These are phyloP conservation scores for Colistium nudipinnis DNA, from an alignment of 2,113 vertebrate genomes.

Conservation along the genomic window DNA sequence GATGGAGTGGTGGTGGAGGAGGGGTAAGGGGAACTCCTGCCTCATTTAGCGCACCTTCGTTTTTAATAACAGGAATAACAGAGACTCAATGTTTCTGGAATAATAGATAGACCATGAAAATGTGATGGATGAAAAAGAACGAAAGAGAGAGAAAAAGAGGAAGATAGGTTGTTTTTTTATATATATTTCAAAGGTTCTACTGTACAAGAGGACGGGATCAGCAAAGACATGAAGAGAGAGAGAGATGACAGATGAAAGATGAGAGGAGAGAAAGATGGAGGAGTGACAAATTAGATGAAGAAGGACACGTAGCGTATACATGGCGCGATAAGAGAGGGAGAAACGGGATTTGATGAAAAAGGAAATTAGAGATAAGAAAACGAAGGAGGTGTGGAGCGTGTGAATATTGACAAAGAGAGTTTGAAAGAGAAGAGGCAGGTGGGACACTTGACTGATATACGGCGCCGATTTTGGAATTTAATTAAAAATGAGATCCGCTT, in stretches of 20 bases:
- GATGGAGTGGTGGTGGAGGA: conserved; percentile 22
- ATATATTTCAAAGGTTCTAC: conserved; percentile 74
- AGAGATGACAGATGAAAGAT: conserved; percentile 50
- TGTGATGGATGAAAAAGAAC: conserved; percentile 11
- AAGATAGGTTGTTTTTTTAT: conserved; percentile 58
- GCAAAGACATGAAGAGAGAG: conserved; percentile 50
- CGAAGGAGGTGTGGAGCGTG: conserved; percentile 2
- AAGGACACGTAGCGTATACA: conserved; percentile 3
- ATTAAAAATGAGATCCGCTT: conserved; percentile 20
- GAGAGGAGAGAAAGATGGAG: background rate
- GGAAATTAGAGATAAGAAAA: conserved; percentile 35
- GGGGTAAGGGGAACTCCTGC: conserved; percentile 18
- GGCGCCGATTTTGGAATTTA: conserved; percentile 24
- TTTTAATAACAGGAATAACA: background rate
- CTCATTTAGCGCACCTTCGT: conserved; percentile 20
- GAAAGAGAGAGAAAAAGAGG: conserved; percentile 14
- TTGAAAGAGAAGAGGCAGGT: background rate
- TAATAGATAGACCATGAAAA: conserved; percentile 27
- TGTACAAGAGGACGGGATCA: conserved; percentile 56
- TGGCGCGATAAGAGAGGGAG: conserved; percentile 21
- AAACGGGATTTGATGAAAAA: conserved; percentile 51
- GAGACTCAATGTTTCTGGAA: background rate
- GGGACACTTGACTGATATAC: background rate
- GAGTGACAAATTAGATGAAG: conserved; percentile 18
- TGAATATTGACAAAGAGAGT: background rate